Evolutionary conservation across 2,888 invertebrate species (phyloP), one percentile per base, ranked within the genome.

Genomic region (Pseudococcus viburni): DNA sequence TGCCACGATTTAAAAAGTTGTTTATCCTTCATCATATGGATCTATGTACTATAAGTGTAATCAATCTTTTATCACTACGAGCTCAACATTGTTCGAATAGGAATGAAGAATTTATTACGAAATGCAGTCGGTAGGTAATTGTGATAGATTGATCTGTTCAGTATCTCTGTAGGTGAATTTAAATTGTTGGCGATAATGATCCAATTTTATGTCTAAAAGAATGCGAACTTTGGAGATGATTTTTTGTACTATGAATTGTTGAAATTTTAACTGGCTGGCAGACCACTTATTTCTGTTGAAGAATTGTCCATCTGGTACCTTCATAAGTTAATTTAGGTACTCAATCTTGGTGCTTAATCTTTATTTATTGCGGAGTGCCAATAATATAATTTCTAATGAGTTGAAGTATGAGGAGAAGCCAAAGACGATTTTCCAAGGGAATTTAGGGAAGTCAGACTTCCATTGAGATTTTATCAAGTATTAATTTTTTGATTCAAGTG

Each of bases 81-180:
- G n/a, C n/a, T 55, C 55, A 55, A 55, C n/a, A n/a, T 55, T 17
- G 55, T 55, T 55, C 55, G 55, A 15, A n/a, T n/a, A n/a, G 55
- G n/a, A 55, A 55, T 55, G 55, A 55, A 55, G 55, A 55, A 55
- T 55, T 55, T 55, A 55, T 55, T 55, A 55, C 15, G 17, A 55
- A 55, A 55, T 55, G n/a, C 17, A 15, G 15, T 46, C 12, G 48
- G 48, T 51, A 15, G 48, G 48, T 51, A 15, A 1, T 42, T 42
- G 26, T 33, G 42, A 42, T 12, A 51, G 48, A 51, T 51, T 51
- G 48, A 51, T 51, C 48, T 51, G 2, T 51, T 51, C 15, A 12
- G 48, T 51, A 51, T 9, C 42, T 42, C 0, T 7, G 0, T 42
- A 42, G 42, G 11, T 51, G 48, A 51, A 51, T 9, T 51, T 12